Evolutionary conservation across 2,113 vertebrate species (phyloP), one percentile per base, ranked within the genome.

Genomic region (Alligator sinensis): DNA sequence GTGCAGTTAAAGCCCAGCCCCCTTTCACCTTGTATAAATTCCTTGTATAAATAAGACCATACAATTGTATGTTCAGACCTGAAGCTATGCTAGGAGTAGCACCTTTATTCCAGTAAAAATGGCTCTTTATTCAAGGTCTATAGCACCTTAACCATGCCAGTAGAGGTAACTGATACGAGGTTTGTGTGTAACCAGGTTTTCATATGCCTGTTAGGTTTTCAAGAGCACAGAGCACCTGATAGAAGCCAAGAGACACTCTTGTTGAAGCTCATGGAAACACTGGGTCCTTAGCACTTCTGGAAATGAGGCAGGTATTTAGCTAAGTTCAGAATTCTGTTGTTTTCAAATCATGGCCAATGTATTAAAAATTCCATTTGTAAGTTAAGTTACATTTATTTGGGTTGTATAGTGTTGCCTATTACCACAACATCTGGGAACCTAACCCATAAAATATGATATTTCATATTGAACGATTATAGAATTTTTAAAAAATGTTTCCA

Each of bases 361-460:
- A 4, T 30, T 87, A 85, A 28, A 88, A 91, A 91, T 88, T 91
- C 4, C 28, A 21, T 85, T 90, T 92, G 54, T 85, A 84, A 92
- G 25, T 76, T 74, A 85, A 11, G 7, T 63, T 91, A 59, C 6
- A 12, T 57, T 27, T 61, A 55, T 15, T 5, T 75, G 3, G 89
- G 0, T 0, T 81, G 93, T 60, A 27, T 76, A n/a, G 2, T 1
- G 24, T 77, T 81, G 18, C 19, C 17, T 11, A 22, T 70, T 55
- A 62, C 6, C 19, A 79, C 3, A 25, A 9, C 61, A 38, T 87
- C 9, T 59, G 59, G 8, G 14, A 5, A 85, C 85, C 60, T 76
- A 91, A 75, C 28, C 61, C 90, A 95, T 91, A 77, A 90, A 70
- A 21, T 70, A 7, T 3, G 13, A 59, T 94, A 84, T 87, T 97